Percentiles rank a stretch among this genome's conserved stretches.
phyloP scores from a whole-genome alignment of 2,888 invertebrate genomes.

The Stenchaetothrips biformis region DNA sequence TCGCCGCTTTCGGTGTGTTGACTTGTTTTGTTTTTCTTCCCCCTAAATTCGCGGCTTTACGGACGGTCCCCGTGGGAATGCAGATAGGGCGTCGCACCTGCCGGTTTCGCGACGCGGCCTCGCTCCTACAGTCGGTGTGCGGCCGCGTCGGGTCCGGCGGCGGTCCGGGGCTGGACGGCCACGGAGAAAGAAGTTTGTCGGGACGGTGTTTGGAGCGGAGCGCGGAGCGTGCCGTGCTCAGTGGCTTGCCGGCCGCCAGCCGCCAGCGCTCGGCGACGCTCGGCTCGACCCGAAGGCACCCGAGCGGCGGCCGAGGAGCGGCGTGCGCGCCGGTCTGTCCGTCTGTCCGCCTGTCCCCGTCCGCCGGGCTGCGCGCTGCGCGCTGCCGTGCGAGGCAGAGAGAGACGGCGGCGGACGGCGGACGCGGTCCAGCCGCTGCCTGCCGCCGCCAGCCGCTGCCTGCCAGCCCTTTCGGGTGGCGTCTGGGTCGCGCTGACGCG shows the following conservation, averaged over 20 bases:
- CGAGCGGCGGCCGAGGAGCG: not conserved
- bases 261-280: not conserved
- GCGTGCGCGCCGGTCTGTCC: not conserved
- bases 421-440: too few species aligned
- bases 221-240: not conserved
- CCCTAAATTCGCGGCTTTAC: too few species aligned
- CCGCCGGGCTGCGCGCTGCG: not conserved
- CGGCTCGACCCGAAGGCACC: not conserved
- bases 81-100: too few species aligned
- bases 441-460: too few species aligned
- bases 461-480: too few species aligned
- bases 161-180: not conserved
- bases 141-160: not conserved
- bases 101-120: too few species aligned
- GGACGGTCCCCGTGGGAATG: too few species aligned
- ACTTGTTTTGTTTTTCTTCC: too few species aligned
- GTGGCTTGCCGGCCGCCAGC: not conserved
- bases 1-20: too few species aligned
- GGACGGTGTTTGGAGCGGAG: conserved; percentile 6
- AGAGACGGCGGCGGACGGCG: too few species aligned
- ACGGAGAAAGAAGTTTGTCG: not conserved
- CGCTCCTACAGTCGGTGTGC: too few species aligned
- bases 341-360: not conserved
- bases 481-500: too few species aligned
- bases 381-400: not conserved